A percentile compares a stretch with the other conserved stretches of the same genome.
Evolutionary conservation across 2,113 vertebrate genomes (phyloP).

Genomic region (Sturnira hondurensis): DNA sequence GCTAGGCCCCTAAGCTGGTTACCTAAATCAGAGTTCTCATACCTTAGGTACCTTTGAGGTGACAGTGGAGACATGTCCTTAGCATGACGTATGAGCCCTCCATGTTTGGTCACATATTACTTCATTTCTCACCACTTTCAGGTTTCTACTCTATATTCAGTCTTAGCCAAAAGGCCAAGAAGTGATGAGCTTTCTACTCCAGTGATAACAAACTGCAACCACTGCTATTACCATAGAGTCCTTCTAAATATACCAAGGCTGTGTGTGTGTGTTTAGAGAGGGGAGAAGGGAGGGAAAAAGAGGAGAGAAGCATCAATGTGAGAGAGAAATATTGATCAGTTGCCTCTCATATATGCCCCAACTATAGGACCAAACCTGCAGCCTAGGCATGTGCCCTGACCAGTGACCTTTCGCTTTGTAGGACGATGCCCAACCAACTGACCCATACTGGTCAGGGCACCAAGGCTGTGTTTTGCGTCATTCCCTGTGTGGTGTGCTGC

Average conservation of each 20-base stretch:
- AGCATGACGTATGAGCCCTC: not conserved
- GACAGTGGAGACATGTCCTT: not conserved
- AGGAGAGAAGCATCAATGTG: too few species aligned
- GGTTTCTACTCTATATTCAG: not conserved
- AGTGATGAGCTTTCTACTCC: not conserved
- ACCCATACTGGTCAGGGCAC: not conserved
- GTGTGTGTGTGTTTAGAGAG: too few species aligned
- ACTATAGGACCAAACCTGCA: too few species aligned
- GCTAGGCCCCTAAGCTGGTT: not conserved
- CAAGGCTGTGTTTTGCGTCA: not conserved
- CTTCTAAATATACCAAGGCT: not conserved
- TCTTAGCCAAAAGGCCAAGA: too few species aligned
- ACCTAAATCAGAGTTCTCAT: not conserved
- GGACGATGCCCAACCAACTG: too few species aligned
- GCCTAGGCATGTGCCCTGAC: too few species aligned
- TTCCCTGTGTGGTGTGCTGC: not conserved
- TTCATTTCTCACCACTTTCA: not conserved
- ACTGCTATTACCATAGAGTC: not conserved
- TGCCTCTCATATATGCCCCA: too few species aligned
- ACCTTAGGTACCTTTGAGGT: not conserved
- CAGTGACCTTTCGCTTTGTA: too few species aligned
- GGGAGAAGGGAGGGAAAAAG: too few species aligned
- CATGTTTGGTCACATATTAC: not conserved
- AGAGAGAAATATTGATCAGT: too few species aligned
- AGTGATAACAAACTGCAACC: not conserved